Conservation (phyloP, 2,888 invertebrate species). For the Trilocha varians region DNA sequence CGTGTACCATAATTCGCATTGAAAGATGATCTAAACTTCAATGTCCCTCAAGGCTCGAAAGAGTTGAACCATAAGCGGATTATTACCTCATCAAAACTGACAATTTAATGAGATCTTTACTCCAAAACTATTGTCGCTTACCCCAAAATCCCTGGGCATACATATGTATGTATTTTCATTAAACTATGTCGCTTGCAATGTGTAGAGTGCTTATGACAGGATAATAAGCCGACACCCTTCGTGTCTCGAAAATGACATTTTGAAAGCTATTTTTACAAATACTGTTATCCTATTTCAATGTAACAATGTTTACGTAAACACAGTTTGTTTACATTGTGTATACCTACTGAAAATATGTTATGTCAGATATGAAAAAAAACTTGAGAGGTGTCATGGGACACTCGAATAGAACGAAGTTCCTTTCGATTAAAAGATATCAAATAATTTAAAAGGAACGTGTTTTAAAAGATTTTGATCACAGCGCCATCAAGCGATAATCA, state of each 20-base stretch:
- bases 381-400: no score
- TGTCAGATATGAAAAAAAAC: no score
- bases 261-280: constrained; percentile 40
- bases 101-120: constrained; percentile 2
- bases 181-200: constrained; percentile 27
- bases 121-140: constrained; percentile 3
- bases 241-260: constrained; percentile 42
- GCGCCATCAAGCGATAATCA: no score
- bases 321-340: constrained; percentile 5
- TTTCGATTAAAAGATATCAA: no score
- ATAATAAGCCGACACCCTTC: constrained; percentile 64
- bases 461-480: no score
- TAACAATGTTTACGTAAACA: constrained; percentile 7
- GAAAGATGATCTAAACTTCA: no score
- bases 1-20: no score
- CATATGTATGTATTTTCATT: constrained; percentile 4
- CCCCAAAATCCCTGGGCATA: constrained; percentile 2
- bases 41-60: not conserved
- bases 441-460: no score
- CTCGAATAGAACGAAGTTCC: no score
- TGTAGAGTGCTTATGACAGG: constrained; percentile 59
- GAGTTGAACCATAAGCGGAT: not conserved
- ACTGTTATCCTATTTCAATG: not conserved
- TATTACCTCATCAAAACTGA: constrained; percentile 9
- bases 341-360: no score